Conservation (phyloP, 2,113 vertebrate genomes). For the Myotis brandtii region DNA sequence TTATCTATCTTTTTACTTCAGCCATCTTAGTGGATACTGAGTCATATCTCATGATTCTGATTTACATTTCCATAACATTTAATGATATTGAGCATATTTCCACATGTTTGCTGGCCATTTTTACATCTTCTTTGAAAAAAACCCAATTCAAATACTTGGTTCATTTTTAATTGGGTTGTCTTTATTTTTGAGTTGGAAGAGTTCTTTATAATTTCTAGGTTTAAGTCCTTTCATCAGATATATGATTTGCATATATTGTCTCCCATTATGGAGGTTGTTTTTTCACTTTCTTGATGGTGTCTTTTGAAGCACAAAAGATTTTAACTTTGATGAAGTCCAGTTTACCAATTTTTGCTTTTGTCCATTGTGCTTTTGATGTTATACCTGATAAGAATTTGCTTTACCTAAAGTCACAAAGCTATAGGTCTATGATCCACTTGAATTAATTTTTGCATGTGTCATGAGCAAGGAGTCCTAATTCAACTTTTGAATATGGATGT, state of each 20-base stretch:
- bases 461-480: background rate
- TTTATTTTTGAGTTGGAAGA: background rate
- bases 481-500: background rate
- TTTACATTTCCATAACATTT: background rate
- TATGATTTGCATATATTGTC: background rate
- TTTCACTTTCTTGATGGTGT: slow-evolving; percentile 37
- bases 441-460: background rate
- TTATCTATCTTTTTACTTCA: background rate
- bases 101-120: background rate
- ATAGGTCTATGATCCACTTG: background rate
- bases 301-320: background rate
- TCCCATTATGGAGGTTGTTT: background rate
- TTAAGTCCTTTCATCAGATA: slow-evolving; percentile 3
- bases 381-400: background rate
- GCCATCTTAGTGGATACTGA: background rate
- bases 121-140: background rate
- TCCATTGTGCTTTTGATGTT: background rate
- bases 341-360: slow-evolving; percentile 4
- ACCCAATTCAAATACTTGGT: background rate
- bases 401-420: slow-evolving; percentile 13
- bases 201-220: background rate
- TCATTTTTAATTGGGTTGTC: background rate
- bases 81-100: background rate
- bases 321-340: background rate
- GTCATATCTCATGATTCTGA: background rate